These are phyloP conservation scores for Peromyscus leucopus DNA, from an alignment of 2,113 vertebrate species.

Conservation along the genomic window DNA sequence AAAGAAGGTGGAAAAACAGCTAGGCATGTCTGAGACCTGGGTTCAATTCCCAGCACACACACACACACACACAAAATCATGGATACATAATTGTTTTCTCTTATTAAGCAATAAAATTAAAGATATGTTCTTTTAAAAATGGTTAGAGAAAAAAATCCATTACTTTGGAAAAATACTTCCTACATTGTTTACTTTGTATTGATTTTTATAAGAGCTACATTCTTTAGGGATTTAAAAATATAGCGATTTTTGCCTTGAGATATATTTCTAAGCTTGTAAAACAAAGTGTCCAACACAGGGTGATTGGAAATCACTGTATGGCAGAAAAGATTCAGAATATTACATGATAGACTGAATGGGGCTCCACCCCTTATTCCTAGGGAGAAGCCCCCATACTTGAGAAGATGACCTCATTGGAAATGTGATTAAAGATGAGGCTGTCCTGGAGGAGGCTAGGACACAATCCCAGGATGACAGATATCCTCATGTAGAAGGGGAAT, in stretches of 20 bases:
- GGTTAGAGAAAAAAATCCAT: not conserved
- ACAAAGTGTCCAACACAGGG: not conserved
- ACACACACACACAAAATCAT: not conserved
- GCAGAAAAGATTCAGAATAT: not conserved
- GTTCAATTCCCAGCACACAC: not conserved
- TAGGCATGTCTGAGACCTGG: not conserved
- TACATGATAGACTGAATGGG: not conserved
- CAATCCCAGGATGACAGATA: not conserved
- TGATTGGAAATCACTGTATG: slow-evolving; percentile 1
- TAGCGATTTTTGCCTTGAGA: slow-evolving; percentile 44
- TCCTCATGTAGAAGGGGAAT: not conserved
- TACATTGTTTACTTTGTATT: slow-evolving; percentile 52
- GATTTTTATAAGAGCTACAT: slow-evolving; percentile 24
- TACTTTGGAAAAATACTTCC: slow-evolving; percentile 34
- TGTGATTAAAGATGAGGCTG: slow-evolving; percentile 6
- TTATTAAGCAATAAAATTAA: not conserved
- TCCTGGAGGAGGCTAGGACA: not conserved
- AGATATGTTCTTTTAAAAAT: not conserved
- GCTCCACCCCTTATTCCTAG: not conserved
- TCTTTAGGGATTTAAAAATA: slow-evolving; percentile 44
- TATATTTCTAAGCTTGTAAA: slow-evolving; percentile 54
- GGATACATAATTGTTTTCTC: not conserved
- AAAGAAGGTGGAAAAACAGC: not conserved
- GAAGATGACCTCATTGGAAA: slow-evolving; percentile 14
- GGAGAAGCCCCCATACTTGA: not conserved